Conservation (phyloP, 2,888 invertebrate species). For the Cactoblastis cactorum region DNA sequence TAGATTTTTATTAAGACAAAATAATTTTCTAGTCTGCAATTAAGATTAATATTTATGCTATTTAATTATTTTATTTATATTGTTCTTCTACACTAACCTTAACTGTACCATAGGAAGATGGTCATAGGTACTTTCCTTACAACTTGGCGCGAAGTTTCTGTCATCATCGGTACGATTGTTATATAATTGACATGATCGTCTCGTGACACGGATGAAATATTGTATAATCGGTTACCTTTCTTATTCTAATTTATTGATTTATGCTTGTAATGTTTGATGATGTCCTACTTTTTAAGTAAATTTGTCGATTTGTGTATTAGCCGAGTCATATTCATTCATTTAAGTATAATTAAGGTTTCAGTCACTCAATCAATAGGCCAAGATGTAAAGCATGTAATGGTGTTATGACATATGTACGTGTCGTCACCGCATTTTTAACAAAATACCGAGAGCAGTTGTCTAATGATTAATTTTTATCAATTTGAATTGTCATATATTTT, state of each 20-base stretch:
- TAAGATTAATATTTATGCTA: too few relatives aligned
- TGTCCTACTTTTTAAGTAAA: not conserved
- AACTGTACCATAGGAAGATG: not conserved
- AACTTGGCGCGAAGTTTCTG: constrained; percentile 40
- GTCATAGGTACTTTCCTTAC: not conserved
- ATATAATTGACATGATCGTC: constrained; percentile 47
- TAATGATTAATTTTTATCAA: too few relatives aligned
- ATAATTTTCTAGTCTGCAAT: too few relatives aligned
- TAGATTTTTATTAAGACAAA: too few relatives aligned
- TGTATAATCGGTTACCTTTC: constrained; percentile 16
- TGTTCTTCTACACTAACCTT: not conserved
- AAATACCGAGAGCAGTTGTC: too few relatives aligned
- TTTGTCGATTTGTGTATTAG: not conserved
- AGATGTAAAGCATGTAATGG: too few relatives aligned
- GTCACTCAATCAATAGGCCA: too few relatives aligned
- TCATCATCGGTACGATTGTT: constrained; percentile 37
- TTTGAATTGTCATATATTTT: too few relatives aligned
- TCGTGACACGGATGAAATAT: constrained; percentile 45
- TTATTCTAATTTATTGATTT: constrained; percentile 4
- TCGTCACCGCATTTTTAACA: too few relatives aligned
- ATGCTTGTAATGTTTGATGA: not conserved
- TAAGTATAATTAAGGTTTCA: too few relatives aligned
- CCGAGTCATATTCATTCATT: not conserved
- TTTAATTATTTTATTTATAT: not conserved
- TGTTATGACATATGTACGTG: too few relatives aligned